Evolutionary conservation across 2,797 vertebrate genomes (phyloP).

Genomic region (Cyprinodon diabolis): DNA sequence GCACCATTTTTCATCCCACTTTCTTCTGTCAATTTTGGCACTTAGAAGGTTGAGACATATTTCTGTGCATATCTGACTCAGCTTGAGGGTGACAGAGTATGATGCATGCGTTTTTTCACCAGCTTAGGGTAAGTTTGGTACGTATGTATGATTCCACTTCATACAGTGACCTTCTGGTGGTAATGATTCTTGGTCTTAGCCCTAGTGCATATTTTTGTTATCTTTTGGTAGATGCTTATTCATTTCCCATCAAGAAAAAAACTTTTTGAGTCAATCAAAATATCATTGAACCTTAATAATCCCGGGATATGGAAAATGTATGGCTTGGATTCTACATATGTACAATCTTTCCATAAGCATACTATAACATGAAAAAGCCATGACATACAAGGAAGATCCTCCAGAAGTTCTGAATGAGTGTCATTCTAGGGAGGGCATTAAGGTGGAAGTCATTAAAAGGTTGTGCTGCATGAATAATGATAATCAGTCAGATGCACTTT

Average conservation of each 20-base stretch:
- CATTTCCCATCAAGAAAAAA: not conserved
- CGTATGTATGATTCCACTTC: too few species aligned
- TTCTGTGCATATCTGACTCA: too few species aligned
- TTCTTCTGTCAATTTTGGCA: too few species aligned
- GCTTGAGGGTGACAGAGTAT: too few species aligned
- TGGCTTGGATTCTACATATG: not conserved
- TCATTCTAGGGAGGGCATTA: conserved; percentile 9
- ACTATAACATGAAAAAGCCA: not conserved
- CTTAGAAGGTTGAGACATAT: too few species aligned
- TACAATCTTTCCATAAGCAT: not conserved
- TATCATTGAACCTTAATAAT: not conserved
- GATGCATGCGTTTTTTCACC: too few species aligned
- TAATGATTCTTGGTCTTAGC: not conserved
- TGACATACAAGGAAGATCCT: conserved; percentile 2
- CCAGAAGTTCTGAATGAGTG: not conserved
- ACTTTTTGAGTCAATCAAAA: not conserved
- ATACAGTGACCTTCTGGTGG: too few species aligned
- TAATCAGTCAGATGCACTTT: conserved; percentile 55
- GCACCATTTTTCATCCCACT: too few species aligned
- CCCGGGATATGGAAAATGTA: not conserved
- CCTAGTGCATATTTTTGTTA: not conserved
- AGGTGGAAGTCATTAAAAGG: conserved; percentile 27
- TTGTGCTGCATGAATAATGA: conserved; percentile 27
- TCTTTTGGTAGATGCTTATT: not conserved
- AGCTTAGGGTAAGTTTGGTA: too few species aligned